phyloP scores from a whole-genome alignment of 2,888 invertebrate species.

The Eristalis arbustorum region DNA sequence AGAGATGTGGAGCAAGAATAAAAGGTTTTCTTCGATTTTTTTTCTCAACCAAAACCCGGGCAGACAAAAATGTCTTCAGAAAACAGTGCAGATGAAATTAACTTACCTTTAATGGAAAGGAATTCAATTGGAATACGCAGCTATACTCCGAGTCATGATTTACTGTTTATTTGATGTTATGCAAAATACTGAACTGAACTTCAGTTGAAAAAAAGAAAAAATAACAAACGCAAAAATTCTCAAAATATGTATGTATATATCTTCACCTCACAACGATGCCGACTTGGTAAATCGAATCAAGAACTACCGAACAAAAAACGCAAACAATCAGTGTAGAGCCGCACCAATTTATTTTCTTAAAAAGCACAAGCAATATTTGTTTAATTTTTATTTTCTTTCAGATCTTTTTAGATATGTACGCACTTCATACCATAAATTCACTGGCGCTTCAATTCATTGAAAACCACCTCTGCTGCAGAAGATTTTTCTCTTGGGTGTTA shows the following conservation, averaged over 20 bases:
- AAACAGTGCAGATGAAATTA: not conserved
- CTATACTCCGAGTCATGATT: conserved; percentile 1
- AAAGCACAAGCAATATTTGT: conserved; percentile 16
- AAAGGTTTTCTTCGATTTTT: conserved; percentile 45
- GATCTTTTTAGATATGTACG: not conserved
- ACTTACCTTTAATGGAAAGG: not conserved
- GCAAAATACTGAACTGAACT: not conserved
- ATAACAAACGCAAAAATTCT: conserved; percentile 34
- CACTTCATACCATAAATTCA: not conserved
- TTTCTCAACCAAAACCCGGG: conserved; percentile 10
- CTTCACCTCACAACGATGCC: conserved; percentile 30
- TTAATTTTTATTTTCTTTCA: not conserved
- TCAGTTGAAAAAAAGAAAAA: conserved; percentile 14
- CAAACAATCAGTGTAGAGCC: not conserved
- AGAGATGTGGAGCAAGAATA: conserved; percentile 14
- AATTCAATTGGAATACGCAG: conserved; percentile 1
- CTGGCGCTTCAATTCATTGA: conserved; percentile 29
- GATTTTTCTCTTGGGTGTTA: conserved; percentile 25
- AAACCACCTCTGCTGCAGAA: conserved; percentile 44
- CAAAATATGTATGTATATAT: not conserved
- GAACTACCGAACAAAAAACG: not conserved
- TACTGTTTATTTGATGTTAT: conserved; percentile 47
- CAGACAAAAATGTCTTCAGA: not conserved
- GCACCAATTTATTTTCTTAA: not conserved
- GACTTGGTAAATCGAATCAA: conserved; percentile 2